These are phyloP conservation scores for Xenops minutus DNA, from an alignment of 2,797 vertebrate genomes.

Conservation along the genomic window DNA sequence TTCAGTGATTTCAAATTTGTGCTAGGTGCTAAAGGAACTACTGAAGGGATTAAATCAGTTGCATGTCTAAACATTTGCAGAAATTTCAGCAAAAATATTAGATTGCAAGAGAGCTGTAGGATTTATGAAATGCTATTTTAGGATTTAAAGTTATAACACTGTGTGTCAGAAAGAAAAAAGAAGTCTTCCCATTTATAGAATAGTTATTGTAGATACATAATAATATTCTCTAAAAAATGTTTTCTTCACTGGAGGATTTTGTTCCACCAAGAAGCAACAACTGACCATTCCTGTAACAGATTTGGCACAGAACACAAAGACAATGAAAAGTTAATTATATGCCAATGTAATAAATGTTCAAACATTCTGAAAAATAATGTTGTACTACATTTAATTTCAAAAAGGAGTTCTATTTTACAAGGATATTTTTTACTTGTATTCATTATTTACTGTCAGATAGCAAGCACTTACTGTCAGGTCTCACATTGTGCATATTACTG, in stretches of 20 bases:
- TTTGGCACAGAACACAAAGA: not conserved
- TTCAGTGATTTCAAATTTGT: not conserved
- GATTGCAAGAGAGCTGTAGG: not conserved
- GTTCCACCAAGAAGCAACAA: not conserved
- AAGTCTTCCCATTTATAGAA: not conserved
- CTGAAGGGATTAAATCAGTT: not conserved
- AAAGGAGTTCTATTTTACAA: conserved; percentile 2
- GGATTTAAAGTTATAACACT: not conserved
- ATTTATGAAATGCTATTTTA: not conserved
- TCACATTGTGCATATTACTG: conserved; percentile 48
- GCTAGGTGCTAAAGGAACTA: not conserved
- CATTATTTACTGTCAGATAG: conserved; percentile 49
- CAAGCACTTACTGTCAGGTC: conserved; percentile 45
- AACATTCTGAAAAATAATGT: conserved; percentile 38
- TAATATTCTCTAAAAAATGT: not conserved
- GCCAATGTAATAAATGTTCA: conserved; percentile 40
- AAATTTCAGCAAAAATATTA: not conserved
- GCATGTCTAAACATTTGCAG: not conserved
- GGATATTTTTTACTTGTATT: conserved; percentile 24
- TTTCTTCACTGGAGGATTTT: not conserved
- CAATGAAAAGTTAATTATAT: conserved; percentile 53
- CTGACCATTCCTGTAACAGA: conserved; percentile 1
- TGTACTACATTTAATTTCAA: conserved; percentile 34
- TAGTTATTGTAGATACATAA: not conserved
- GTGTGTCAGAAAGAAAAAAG: not conserved